Percentiles rank a stretch among this genome's conserved stretches.
Conservation (phyloP, 2,797 vertebrate genomes). For the Malacoraja senta region DNA sequence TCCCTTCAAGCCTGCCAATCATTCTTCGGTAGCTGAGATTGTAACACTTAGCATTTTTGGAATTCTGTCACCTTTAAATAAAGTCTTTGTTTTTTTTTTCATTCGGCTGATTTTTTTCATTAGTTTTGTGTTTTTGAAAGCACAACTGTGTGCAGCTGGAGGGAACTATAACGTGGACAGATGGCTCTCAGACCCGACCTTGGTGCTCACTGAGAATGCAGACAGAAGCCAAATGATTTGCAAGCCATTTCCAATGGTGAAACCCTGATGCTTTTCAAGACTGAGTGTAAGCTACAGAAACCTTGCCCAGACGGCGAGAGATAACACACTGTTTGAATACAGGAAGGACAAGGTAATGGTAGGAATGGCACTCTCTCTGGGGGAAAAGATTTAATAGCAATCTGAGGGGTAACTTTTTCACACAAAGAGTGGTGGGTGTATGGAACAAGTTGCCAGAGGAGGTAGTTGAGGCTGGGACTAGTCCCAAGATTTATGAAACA, state of each 20-base stretch:
- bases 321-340: not conserved
- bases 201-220: not conserved
- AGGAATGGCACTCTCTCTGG: too few species aligned
- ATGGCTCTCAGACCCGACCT: not conserved
- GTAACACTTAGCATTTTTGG: not conserved
- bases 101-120: not conserved
- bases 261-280: not conserved
- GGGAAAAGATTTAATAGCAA: too few species aligned
- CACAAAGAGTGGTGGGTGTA: too few species aligned
- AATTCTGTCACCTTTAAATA: not conserved
- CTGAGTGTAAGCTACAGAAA: not conserved
- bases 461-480: too few species aligned
- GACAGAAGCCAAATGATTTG: not conserved
- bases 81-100: not conserved
- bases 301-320: not conserved
- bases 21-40: not conserved
- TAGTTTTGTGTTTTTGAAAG: conserved; percentile 9
- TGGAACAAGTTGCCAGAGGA: too few species aligned
- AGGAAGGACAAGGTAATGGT: not conserved
- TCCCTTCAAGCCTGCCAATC: not conserved
- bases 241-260: not conserved
- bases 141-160: conserved; percentile 19
- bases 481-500: too few species aligned
- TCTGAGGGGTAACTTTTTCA: too few species aligned
- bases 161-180: not conserved